phyloP scores from a whole-genome alignment of 2,113 vertebrate species.

The Thermophis baileyi region DNA sequence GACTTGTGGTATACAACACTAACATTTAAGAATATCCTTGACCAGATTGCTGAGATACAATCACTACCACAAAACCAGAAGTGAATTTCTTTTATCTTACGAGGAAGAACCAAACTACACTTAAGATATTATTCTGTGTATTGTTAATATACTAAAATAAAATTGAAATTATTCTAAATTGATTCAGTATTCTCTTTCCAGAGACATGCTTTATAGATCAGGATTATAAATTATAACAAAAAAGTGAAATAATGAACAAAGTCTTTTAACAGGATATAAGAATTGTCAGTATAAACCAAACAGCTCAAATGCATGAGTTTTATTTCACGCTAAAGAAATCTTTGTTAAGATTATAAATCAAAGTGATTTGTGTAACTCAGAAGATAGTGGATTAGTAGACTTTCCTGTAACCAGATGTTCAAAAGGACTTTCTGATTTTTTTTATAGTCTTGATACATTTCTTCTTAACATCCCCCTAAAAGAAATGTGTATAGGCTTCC shows the following conservation, averaged over 20 bases:
- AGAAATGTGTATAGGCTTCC: background rate
- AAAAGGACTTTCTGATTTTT: background rate
- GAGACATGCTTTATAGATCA: background rate
- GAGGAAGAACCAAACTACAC: background rate
- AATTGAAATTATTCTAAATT: background rate
- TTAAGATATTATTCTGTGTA: background rate
- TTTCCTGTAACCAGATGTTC: background rate
- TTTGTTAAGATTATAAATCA: background rate
- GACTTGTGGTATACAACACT: constrained; percentile 44
- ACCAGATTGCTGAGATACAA: constrained; percentile 21
- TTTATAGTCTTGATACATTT: background rate
- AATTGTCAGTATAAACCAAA: background rate
- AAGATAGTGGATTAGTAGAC: background rate
- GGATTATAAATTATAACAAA: background rate
- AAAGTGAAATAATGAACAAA: background rate
- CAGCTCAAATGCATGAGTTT: background rate
- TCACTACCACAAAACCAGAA: constrained; percentile 1
- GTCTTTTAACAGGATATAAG: background rate
- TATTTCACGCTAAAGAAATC: background rate
- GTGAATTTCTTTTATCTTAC: background rate
- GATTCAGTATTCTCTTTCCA: background rate
- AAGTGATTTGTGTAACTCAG: background rate
- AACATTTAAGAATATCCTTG: constrained; percentile 34
- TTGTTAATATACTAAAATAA: background rate
- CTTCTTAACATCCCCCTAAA: background rate